A percentile compares a stretch with the other conserved stretches of the same genome.
phyloP scores from a whole-genome alignment of 2,113 vertebrate species.

The Mionectes macconnelli region DNA sequence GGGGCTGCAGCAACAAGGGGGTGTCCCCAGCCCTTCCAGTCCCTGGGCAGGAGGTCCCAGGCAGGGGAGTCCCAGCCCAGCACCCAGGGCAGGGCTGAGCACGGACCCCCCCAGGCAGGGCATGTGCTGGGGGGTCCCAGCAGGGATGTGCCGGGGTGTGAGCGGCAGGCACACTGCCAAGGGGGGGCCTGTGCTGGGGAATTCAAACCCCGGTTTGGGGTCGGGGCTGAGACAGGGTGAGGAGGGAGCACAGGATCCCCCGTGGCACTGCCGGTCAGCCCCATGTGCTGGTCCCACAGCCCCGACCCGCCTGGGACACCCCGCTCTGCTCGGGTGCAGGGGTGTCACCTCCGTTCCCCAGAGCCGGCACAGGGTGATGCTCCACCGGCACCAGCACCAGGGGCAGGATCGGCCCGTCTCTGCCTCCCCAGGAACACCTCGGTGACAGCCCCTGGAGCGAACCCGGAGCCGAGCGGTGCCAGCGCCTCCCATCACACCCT shows the following conservation, averaged over 20 bases:
- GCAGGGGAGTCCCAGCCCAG: background rate
- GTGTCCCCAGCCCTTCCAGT: background rate
- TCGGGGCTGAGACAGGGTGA: rapidly evolving
- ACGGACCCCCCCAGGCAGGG: background rate
- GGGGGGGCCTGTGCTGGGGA: too few species aligned
- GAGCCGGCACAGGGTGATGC: too few species aligned
- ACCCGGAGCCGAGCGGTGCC: rapidly evolving
- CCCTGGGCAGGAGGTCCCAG: background rate
- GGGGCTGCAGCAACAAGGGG: rapidly evolving
- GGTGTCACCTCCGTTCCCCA: too few species aligned
- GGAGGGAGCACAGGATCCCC: background rate
- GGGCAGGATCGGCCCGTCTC: background rate
- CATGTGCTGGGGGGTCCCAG: rapidly evolving
- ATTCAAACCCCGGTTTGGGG: background rate
- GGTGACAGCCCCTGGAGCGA: background rate
- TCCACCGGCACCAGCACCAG: rapidly evolving
- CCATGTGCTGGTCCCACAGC: too few species aligned
- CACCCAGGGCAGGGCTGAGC: background rate
- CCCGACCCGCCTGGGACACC: rapidly evolving
- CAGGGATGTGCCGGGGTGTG: background rate
- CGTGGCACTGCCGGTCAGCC: background rate
- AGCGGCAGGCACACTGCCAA: rapidly evolving
- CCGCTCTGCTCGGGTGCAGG: background rate
- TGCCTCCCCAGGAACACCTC: background rate
- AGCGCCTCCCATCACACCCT: rapidly evolving